Evolutionary conservation across 1,140 invertebrate genomes (phyloP).

Genomic region (Conus betulinus): DNA sequence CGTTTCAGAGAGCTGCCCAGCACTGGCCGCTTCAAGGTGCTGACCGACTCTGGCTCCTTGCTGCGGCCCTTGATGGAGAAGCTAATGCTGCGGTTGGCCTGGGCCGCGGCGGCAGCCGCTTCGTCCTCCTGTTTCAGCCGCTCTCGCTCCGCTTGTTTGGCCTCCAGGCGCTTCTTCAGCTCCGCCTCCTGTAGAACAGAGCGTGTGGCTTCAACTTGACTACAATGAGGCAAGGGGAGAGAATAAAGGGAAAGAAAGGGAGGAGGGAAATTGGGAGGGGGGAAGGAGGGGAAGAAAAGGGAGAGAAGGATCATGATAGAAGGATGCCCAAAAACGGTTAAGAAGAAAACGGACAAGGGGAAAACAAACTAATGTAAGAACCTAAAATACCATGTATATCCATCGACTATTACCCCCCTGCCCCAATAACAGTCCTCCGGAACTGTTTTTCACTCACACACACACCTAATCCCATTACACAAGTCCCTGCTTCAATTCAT

Average conservation of each 20-base stretch:
- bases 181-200: conserved; percentile 13
- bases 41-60: conserved; percentile 65
- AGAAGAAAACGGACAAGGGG: no score
- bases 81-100: conserved; percentile 63
- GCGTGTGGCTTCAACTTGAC: background rate
- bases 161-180: conserved; percentile 23
- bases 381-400: no score
- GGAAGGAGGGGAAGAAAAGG: no score
- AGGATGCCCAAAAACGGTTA: no score
- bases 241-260: background rate
- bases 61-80: conserved; percentile 74
- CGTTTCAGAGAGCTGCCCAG: conserved; percentile 58
- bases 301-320: no score
- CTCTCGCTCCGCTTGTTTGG: conserved; percentile 39
- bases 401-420: no score
- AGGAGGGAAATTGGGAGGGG: no score
- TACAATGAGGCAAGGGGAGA: background rate
- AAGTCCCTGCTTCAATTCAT: no score
- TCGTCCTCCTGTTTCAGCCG: conserved; percentile 33
- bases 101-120: conserved; percentile 33
- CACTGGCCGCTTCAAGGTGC: conserved; percentile 55
- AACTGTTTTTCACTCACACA: no score
- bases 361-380: no score
- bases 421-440: no score
- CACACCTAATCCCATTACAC: no score